Evolutionary conservation across 2,797 vertebrate genomes (phyloP), one percentile per base, ranked within the genome.

Genomic region (Vultur gryphus): DNA sequence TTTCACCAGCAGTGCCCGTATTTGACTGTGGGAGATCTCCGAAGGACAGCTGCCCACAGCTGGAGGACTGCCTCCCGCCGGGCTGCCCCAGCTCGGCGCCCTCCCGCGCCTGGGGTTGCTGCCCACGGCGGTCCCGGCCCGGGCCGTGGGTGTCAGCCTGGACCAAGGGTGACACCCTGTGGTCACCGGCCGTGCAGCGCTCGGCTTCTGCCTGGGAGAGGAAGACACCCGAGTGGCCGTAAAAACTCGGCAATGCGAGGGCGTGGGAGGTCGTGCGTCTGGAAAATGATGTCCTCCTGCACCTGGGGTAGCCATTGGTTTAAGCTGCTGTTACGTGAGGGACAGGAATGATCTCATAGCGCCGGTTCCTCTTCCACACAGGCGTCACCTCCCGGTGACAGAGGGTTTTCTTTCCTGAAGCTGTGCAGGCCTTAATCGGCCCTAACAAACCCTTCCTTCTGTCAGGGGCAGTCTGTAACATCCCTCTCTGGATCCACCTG

Each of bases 141-240:
- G n/a, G 41, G 41, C 29, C 12, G 51, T 5, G 16, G 54, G 17
- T 7, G 46, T 1, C 13, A 25, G 62, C 14, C 66, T 25, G 78
- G 75, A 16, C 59, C 64, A 43, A 67, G 90, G 89, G 51, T 65
- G 97, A 94, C 97, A 93, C 80, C 95, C 5, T 1, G 96, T 33
- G 97, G 95, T 23, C 58, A 64, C 15, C 8, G 37, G 9, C 35
- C n/a, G 9, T 12, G n/a, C 72, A 65, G 66, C 15, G 59, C 78
- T 13, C 54, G 16, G 24, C 51, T 19, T 4, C 57, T 13, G 46
- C 67, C 6, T 4, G 43, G 16, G 6, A 9, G 12, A 6, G 25
- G 46, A 11, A 2, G 23, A 2, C 16, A 0, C 1, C 1, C 43
- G 5, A 2, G 3, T 0, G 17, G 23, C 21, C 2, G 2, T 0